Base-by-base conservation (phyloP, 2,113 vertebrate species). In the Neodontobutis hainanensis region DNA sequence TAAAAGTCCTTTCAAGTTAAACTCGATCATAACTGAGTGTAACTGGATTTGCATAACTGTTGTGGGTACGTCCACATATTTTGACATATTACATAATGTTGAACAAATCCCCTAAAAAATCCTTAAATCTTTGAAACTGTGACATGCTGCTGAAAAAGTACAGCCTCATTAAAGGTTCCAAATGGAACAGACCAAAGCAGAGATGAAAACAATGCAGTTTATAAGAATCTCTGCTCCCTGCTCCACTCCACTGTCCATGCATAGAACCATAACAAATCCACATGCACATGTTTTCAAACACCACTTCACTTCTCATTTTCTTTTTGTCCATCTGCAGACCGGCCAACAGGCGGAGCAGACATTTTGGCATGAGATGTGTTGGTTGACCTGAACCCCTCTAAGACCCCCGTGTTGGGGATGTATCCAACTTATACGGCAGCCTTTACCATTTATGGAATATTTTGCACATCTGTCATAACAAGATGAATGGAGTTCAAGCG, bases 401-500 rank as follows among this genome's bases (percentile, higher is more conserved):
- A 76, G 68, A 77, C 72, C 58, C 55, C 65, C 19, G 3, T 42
- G 65, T 61, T 84, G 19, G 3, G 82, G 61, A 84, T 6, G 74
- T 59, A 70, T 68, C 60, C 55, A 76, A 66, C 61, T 75, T 70
- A 63, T 61, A 75, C 65, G 38, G 51, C 53, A 46, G 63, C 76
- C 75, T 82, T 72, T 65, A 67, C 69, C 67, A 69, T 77, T 78
- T 77, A 70, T 81, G 70, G 82, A 83, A 89, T 85, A 85, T 82
- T 86, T 89, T 68, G 78, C 84, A 91, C 90, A 92, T 92, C 90
- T 92, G 91, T 91, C 84, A 85, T 91, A 93, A 92, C 88, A 92
- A 27, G 75, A 90, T 85, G 73, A 65, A 56, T 66, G 61, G 71
- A 87, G 87, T 87, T 92, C 90, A 91, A 90, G 87, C 73, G 68